phyloP scores from a whole-genome alignment of 2,113 vertebrate species.

The Hyla sarda region DNA sequence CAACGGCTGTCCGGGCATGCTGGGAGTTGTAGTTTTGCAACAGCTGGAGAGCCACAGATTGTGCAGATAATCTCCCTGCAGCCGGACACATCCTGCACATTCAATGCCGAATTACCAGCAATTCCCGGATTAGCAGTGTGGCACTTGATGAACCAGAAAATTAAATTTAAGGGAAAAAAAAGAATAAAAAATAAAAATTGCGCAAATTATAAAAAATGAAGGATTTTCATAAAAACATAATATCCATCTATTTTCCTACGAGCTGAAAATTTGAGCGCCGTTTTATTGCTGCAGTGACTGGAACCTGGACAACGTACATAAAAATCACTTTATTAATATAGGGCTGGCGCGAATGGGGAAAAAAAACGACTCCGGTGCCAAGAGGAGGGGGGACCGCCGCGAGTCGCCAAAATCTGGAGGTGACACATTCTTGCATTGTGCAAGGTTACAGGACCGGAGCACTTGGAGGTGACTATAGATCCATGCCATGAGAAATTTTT shows the following conservation, averaged over 20 bases:
- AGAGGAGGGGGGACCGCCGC: neutral
- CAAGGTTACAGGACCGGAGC: neutral
- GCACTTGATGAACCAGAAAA: neutral
- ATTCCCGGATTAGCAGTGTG: neutral
- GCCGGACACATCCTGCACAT: too few relatives aligned
- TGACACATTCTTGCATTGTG: neutral
- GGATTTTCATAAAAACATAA: conserved; percentile 13
- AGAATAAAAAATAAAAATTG: neutral
- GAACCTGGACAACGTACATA: conserved; percentile 1
- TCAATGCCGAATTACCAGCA: too few relatives aligned
- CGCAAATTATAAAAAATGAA: neutral
- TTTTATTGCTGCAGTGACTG: neutral
- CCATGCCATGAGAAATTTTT: neutral
- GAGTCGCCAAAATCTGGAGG: conserved; percentile 8
- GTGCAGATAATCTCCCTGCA: too few relatives aligned
- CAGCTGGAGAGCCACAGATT: too few relatives aligned
- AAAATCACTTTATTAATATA: conserved; percentile 42
- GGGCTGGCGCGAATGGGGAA: neutral
- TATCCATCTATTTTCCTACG: neutral
- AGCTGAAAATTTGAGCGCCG: neutral
- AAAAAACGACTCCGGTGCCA: conserved; percentile 19
- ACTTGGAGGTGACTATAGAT: neutral
- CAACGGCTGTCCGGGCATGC: too few relatives aligned
- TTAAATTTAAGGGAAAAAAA: too few relatives aligned
- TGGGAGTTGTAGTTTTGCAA: too few relatives aligned